These are phyloP conservation scores for Gryllus longicercus DNA, from an alignment of 2,888 invertebrate genomes.

Conservation along the genomic window DNA sequence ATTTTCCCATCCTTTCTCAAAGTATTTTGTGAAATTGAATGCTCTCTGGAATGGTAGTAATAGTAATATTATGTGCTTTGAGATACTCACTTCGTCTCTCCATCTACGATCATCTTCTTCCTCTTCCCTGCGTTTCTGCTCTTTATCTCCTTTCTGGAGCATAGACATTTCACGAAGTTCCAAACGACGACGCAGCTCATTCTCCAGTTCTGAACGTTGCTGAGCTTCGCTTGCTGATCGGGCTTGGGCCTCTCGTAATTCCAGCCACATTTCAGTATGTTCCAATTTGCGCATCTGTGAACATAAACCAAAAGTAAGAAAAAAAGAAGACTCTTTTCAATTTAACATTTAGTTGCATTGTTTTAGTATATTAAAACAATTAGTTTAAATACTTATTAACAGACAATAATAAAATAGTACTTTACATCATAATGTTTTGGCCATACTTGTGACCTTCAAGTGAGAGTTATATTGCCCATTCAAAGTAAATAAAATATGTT, in stretches of 20 bases:
- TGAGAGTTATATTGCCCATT: too few relatives aligned
- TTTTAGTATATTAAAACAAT: background rate
- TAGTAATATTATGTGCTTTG: too few relatives aligned
- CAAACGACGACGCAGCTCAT: background rate
- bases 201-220: background rate
- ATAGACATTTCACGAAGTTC: background rate
- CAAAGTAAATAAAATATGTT: too few relatives aligned
- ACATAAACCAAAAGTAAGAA: background rate
- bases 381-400: background rate
- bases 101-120: background rate
- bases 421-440: too few relatives aligned
- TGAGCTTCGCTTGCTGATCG: background rate
- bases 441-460: too few relatives aligned
- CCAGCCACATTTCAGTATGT: background rate
- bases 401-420: conserved; percentile 28
- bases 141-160: background rate
- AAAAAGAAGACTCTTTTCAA: background rate
- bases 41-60: too few relatives aligned
- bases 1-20: too few relatives aligned
- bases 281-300: background rate
- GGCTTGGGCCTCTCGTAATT: background rate
- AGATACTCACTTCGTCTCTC: background rate
- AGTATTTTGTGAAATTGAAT: too few relatives aligned
- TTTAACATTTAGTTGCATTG: background rate
- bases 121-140: background rate